Base-by-base conservation (phyloP, 1,140 invertebrate genomes). In the Lethocerus indicus region DNA sequence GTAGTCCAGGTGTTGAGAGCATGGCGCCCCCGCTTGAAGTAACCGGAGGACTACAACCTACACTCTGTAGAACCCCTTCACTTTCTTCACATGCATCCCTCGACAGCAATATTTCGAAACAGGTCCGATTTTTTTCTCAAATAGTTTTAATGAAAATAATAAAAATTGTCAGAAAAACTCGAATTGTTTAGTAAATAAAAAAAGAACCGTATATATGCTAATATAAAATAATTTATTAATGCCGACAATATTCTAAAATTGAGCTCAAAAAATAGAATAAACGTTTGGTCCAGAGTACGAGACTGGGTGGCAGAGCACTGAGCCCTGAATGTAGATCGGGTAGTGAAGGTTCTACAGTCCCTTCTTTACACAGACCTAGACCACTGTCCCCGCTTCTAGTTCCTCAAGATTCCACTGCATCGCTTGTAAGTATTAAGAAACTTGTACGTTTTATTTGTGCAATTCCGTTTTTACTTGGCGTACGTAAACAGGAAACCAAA, bases 61-160 rank as follows among this genome's bases (percentile, higher is more conserved):
- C 67, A 36, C 60, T 74, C 24, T 68, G 68, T 26, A 69, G 82
- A 36, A 85, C 82, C 2, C 77, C 81, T 14, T 84, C 81, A 13
- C 75, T 83, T 46, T 83, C 80, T n/a, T 85, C 81, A 14, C 82
- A 86, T 59, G 78, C 79, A 62, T 83, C 81, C 55, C 65, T 83
- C 27, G 82, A 86, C 57, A 79, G 76, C 58, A 76, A 74, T 49
- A 74, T 75, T 40, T 75, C 79, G 13, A 71, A 75, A 61, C 73
- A 75, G 55, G 76, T 76, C 59, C 51, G 35, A 16, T 25, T 12
- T n/a, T n/a, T n/a, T n/a, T n/a, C n/a, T n/a, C n/a, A n/a, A n/a
- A n/a, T n/a, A n/a, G n/a, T n/a, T n/a, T n/a, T n/a, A n/a, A n/a
- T n/a, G n/a, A n/a, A n/a, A n/a, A n/a, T n/a, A n/a, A n/a, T n/a